These are phyloP conservation scores for Hydrozoanthus gracilis DNA, from an alignment of 92 coral and sea anemone genomes.

Conservation along the genomic window DNA sequence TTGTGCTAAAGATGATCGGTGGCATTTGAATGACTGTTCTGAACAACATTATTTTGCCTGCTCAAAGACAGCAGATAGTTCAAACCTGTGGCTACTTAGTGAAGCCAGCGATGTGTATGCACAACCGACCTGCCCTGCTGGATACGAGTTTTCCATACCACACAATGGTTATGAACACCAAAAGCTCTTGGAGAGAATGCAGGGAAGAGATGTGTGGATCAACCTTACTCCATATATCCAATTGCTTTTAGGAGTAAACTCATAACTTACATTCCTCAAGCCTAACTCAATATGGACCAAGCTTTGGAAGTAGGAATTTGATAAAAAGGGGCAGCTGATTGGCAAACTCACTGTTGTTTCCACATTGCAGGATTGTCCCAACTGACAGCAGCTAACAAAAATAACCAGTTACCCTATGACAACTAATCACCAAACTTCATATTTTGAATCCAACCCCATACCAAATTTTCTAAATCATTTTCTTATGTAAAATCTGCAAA, in stretches of 20 bases:
- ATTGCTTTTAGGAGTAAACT: background rate
- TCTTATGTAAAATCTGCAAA: no score
- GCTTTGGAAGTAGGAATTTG: no score
- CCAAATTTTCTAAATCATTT: no score
- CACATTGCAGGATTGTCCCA: no score
- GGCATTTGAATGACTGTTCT: slow-evolving; percentile 73
- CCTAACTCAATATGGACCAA: no score
- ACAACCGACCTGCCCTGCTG: slow-evolving; percentile 72
- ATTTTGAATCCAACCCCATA: no score
- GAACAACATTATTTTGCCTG: slow-evolving; percentile 74
- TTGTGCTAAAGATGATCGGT: slow-evolving; percentile 66
- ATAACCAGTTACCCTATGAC: no score
- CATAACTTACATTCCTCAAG: background rate
- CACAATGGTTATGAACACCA: slow-evolving; percentile 75
- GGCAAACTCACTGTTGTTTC: background rate
- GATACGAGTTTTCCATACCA: slow-evolving; percentile 74
- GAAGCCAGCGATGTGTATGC: slow-evolving; percentile 50
- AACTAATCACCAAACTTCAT: no score
- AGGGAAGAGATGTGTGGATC: slow-evolving; percentile 70
- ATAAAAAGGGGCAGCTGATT: background rate
- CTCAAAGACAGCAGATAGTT: slow-evolving; percentile 16
- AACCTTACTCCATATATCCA: slow-evolving; percentile 68
- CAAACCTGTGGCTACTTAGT: slow-evolving; percentile 52
- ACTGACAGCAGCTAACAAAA: no score
- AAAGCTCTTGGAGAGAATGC: slow-evolving; percentile 48